Evolutionary conservation across 2,797 vertebrate genomes (phyloP).

Genomic region (Todus mexicanus): DNA sequence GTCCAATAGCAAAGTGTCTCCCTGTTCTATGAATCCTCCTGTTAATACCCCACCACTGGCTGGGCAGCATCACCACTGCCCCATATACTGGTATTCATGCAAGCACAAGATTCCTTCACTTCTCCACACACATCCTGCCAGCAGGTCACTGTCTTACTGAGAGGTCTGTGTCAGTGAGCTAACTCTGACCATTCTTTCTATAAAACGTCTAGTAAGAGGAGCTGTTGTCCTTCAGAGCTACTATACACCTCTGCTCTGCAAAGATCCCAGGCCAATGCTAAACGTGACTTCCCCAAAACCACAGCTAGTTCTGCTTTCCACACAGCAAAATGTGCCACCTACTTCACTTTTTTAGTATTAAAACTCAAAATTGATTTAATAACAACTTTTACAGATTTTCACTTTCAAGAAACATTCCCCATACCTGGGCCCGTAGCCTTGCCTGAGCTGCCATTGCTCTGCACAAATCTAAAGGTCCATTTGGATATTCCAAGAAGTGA

Average conservation of each 20-base stretch:
- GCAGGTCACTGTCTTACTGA: not conserved
- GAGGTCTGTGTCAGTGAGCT: not conserved
- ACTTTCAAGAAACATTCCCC: not conserved
- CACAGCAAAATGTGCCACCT: not conserved
- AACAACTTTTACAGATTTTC: not conserved
- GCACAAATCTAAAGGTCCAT: not conserved
- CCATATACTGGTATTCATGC: accelerated
- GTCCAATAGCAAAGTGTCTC: not conserved
- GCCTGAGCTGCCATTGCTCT: not conserved
- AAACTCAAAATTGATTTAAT: not conserved
- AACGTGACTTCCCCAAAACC: not conserved
- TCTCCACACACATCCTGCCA: not conserved
- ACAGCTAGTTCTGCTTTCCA: not conserved
- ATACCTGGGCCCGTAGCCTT: not conserved
- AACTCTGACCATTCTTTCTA: not conserved
- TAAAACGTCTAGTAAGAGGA: not conserved
- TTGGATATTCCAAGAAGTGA: not conserved
- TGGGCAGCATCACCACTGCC: not conserved
- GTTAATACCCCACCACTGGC: not conserved
- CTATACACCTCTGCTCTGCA: not conserved
- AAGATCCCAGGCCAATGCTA: not conserved
- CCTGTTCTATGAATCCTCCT: not conserved
- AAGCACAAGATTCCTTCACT: not conserved
- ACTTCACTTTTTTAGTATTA: not conserved
- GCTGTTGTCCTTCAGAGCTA: not conserved